Conservation (phyloP, 2,113 vertebrate species). For the Stomatorhinus ivindoensis region DNA sequence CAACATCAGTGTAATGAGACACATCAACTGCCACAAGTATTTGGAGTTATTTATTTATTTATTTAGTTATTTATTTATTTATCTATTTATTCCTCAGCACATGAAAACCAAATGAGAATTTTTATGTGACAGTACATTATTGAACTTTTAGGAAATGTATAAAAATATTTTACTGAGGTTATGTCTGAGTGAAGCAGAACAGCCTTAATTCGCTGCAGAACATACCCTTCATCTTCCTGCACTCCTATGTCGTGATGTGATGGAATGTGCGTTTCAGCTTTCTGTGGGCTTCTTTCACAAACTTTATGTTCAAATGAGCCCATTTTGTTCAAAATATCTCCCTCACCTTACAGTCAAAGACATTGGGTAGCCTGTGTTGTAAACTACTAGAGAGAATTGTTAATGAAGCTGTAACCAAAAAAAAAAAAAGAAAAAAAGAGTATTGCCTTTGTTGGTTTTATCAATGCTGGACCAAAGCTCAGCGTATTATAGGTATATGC, state of each 20-base stretch:
- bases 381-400: conserved; percentile 71
- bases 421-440: conserved; percentile 36
- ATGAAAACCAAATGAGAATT: not conserved
- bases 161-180: not conserved
- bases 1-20: not conserved
- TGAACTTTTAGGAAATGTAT: not conserved
- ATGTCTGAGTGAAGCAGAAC: not conserved
- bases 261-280: conserved; percentile 5
- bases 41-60: not conserved
- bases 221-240: not conserved
- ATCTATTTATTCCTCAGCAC: not conserved
- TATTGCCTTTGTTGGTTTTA: conserved; percentile 69
- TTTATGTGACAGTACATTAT: not conserved
- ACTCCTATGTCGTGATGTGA: conserved; percentile 6
- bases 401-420: conserved; percentile 97
- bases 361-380: conserved; percentile 34
- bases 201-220: not conserved
- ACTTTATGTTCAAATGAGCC: not conserved
- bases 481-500: conserved; percentile 90
- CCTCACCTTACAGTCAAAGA: not conserved
- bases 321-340: not conserved
- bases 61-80: not conserved
- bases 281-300: not conserved
- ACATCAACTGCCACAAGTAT: not conserved
- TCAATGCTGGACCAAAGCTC: conserved; percentile 98